A percentile compares a stretch with the other conserved stretches of the same genome.
These are phyloP conservation scores for Rhombomys opimus DNA, from an alignment of 2,113 vertebrate species.

Conservation along the genomic window DNA sequence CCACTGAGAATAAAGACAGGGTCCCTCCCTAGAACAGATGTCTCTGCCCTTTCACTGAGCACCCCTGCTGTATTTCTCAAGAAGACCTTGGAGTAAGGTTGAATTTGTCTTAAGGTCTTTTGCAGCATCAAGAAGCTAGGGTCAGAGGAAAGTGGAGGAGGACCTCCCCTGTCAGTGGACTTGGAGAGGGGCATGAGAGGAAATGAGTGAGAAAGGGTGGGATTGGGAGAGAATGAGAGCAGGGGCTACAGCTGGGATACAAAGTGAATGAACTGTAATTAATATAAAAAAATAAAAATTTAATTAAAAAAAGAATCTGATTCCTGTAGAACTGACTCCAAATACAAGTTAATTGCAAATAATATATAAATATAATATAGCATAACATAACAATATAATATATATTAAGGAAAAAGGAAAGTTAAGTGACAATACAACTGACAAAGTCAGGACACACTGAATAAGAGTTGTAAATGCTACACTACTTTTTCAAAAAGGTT, in stretches of 20 bases:
- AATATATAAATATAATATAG: conserved; percentile 21
- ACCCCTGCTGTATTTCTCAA: conserved; percentile 6
- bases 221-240: too few species aligned
- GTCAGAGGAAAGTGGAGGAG: too few species aligned
- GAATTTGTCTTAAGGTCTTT: conserved; percentile 53
- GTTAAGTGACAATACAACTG: conserved; percentile 40
- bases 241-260: too few species aligned
- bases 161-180: too few species aligned
- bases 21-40: background rate
- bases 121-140: background rate
- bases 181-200: too few species aligned
- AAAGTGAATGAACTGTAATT: too few species aligned
- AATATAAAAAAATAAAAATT: too few species aligned
- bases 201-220: too few species aligned
- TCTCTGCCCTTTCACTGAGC: background rate
- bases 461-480: background rate
- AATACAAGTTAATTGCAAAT: conserved; percentile 46
- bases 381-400: too few species aligned
- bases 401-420: background rate
- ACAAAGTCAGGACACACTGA: background rate
- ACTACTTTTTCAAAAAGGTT: conserved; percentile 10
- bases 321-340: conserved; percentile 59
- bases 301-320: background rate
- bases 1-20: background rate
- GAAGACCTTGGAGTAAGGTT: background rate